Evolutionary conservation across 2,113 vertebrate genomes (phyloP).

Genomic region (Sebastes schlegelii): DNA sequence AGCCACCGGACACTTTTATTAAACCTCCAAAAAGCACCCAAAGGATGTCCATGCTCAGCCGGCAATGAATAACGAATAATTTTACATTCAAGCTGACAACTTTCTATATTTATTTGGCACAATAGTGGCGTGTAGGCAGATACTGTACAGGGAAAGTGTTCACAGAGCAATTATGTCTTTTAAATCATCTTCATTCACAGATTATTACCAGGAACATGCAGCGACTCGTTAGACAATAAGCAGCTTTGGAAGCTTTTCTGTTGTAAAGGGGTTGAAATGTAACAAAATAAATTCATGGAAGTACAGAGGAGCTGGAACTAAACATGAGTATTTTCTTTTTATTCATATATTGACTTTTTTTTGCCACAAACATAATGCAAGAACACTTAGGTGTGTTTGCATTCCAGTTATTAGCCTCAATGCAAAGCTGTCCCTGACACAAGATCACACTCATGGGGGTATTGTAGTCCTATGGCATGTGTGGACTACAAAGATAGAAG

Average conservation of each 20-base stretch:
- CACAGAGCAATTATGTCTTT: conserved; percentile 5
- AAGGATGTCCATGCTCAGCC: conserved; percentile 7
- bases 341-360: not conserved
- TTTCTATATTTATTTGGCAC: conserved; percentile 19
- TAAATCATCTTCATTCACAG: conserved; percentile 8
- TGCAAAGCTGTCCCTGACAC: conserved; percentile 1
- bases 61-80: conserved; percentile 37
- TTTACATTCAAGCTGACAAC: conserved; percentile 32
- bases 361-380: conserved; percentile 7
- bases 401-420: conserved; percentile 21
- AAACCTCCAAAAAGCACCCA: conserved; percentile 36
- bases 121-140: not conserved
- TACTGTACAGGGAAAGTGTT: not conserved
- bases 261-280: not conserved
- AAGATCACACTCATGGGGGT: not conserved
- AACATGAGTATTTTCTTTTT: not conserved
- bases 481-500: conserved; percentile 9
- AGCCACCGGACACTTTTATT: conserved; percentile 50
- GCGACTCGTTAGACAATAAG: not conserved
- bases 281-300: not conserved
- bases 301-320: not conserved
- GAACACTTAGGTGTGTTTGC: not conserved
- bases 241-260: not conserved
- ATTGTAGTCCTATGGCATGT: not conserved
- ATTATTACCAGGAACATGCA: not conserved